These are phyloP conservation scores for Micrastur ruficollis DNA, from an alignment of 2,797 vertebrate species.

Conservation along the genomic window DNA sequence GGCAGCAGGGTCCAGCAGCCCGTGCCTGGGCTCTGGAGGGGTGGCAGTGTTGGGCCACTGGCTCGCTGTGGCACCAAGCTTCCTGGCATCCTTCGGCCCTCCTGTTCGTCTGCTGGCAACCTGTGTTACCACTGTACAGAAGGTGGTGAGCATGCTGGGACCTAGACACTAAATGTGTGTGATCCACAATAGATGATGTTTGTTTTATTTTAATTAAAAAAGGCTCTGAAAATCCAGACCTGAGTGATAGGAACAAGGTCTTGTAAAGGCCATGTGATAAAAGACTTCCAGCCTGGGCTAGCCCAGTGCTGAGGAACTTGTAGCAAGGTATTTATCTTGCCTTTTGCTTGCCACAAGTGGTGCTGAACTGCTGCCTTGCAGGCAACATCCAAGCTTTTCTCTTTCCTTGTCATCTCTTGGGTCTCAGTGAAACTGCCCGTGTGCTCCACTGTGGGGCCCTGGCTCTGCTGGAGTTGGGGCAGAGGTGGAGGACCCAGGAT, in stretches of 20 bases:
- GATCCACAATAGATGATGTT: neutral
- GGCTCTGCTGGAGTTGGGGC: neutral
- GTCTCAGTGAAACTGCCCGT: neutral
- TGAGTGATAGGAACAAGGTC: neutral
- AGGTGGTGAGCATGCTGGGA: neutral
- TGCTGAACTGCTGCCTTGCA: neutral
- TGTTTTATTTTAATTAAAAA: neutral
- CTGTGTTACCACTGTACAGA: neutral
- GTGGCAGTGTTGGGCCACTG: rapidly evolving
- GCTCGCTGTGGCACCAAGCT: neutral
- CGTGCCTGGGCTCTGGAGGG: neutral
- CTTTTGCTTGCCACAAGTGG: neutral
- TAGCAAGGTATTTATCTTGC: neutral
- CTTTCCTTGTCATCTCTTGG: neutral
- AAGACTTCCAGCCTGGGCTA: neutral
- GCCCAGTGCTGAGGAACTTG: neutral
- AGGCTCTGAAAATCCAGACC: neutral
- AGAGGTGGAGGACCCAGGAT: neutral
- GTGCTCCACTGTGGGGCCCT: neutral
- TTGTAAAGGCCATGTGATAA: rapidly evolving
- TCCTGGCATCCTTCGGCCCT: neutral
- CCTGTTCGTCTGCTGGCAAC: neutral
- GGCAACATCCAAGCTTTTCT: neutral
- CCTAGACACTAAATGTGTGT: neutral
- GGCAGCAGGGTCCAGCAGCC: neutral